Evolutionary conservation across 2,888 invertebrate species (phyloP), one percentile per base, ranked within the genome.

Genomic region (Galeruca laticollis): DNA sequence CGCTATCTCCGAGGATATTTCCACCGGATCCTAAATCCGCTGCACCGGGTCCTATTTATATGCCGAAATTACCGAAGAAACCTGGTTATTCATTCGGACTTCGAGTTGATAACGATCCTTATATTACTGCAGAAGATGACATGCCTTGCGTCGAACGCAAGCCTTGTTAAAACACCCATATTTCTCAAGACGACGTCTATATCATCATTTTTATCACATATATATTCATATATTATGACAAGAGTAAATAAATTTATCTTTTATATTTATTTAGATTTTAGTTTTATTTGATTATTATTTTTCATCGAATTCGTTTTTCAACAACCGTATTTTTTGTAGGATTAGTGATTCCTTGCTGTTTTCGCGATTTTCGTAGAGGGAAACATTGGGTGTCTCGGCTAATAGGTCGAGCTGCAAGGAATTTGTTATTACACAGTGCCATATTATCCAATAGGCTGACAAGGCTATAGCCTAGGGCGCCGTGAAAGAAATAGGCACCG

Each of bases 51-150:
- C 81, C 80, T 15, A 86, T 69, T 85, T 87, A 72, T 62, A 70
- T 77, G 60, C 81, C 80, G 0, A 79, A 77, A 71, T 54, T 78
- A 51, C 72, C 74, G 3, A 77, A 73, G 33, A 60, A 69, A 37
- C 84, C 52, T 77, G 84, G 87, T 33, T 91, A 88, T 78, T 90
- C 90, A 20, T 91, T 91, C 81, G 91, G 91, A 35, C 86, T 87
- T 18, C 89, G 90, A 56, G 86, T 87, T 70, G 89, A 90, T 81
- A 88, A 86, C 15, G 86, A 87, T 47, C 88, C 90, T 5, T 88
- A 90, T 82, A 87, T 91, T 75, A 88, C 90, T 60, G 87, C 87
- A 26, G 87, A 89, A 68, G 90, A 91, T 79, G 87, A 88, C 60
- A 77, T 77, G 75, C 77, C 77, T 1, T 78, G 78, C 49, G 60